phyloP scores from a whole-genome alignment of 2,113 vertebrate species.

The Romanogobio albipinnatus region DNA sequence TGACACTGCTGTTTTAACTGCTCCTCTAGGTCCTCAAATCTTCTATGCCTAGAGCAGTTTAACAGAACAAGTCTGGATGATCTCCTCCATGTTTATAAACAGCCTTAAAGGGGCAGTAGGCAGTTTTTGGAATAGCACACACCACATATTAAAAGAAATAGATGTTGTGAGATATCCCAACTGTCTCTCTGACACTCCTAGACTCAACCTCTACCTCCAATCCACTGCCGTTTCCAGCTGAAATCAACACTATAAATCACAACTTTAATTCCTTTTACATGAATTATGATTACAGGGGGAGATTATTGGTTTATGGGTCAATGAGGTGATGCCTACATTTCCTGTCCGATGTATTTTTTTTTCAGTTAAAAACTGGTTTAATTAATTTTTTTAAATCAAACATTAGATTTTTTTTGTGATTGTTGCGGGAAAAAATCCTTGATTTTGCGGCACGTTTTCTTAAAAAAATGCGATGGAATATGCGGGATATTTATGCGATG shows the following conservation, averaged over 20 bases:
- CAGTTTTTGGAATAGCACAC: background rate
- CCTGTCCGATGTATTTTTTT: too few species aligned
- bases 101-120: background rate
- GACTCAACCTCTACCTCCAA: background rate
- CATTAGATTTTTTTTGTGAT: too few species aligned
- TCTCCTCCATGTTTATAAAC: background rate
- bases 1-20: slow-evolving; percentile 8
- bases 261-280: background rate
- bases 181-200: background rate
- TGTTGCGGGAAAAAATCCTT: too few species aligned
- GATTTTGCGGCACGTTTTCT: too few species aligned
- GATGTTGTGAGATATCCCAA: background rate
- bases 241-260: background rate
- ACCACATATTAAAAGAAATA: background rate
- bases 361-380: too few species aligned
- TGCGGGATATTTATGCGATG: too few species aligned
- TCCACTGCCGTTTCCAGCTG: background rate
- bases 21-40: slow-evolving; percentile 7
- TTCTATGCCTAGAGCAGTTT: background rate
- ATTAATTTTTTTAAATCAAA: too few species aligned
- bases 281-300: background rate
- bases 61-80: background rate
- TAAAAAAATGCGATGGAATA: too few species aligned
- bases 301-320: background rate
- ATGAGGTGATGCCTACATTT: too few species aligned